Percentiles rank a stretch among this genome's conserved stretches.
Conservation (phyloP, 2,888 invertebrate species). For the Nebria brevicollis region DNA sequence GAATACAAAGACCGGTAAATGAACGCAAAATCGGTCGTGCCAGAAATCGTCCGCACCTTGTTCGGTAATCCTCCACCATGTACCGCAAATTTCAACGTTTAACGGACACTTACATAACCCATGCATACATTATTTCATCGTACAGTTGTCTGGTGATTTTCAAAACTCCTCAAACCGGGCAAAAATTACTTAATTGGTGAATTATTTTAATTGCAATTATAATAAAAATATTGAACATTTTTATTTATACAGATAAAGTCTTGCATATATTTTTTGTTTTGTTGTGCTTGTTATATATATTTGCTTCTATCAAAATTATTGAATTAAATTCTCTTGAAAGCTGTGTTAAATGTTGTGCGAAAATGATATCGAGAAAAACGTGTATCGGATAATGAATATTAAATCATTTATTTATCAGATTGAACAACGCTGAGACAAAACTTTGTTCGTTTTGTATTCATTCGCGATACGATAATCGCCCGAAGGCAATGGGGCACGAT, state of each 20-base stretch:
- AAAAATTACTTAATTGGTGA: background rate
- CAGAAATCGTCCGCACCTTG: background rate
- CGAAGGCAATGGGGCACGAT: background rate
- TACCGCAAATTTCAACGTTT: background rate
- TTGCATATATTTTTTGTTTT: no score
- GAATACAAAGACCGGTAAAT: slow-evolving; percentile 43
- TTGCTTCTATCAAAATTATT: background rate
- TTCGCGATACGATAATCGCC: slow-evolving; percentile 36
- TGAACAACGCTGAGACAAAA: background rate
- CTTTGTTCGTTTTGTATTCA: slow-evolving; percentile 28
- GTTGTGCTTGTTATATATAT: background rate
- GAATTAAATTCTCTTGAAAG: background rate
- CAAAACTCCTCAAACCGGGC: no score
- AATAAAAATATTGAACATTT: no score
- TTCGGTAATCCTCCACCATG: background rate
- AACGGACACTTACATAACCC: background rate
- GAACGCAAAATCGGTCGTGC: slow-evolving; percentile 25
- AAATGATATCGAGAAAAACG: slow-evolving; percentile 43
- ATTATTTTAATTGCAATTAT: no score
- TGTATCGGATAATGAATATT: slow-evolving; percentile 42
- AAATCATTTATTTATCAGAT: slow-evolving; percentile 25
- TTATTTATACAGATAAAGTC: no score
- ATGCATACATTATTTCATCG: background rate
- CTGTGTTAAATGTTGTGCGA: slow-evolving; percentile 36
- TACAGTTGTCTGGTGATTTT: background rate